These are phyloP conservation scores for Drosophila heteroneura DNA, from an alignment of 2,888 invertebrate species.

Conservation along the genomic window DNA sequence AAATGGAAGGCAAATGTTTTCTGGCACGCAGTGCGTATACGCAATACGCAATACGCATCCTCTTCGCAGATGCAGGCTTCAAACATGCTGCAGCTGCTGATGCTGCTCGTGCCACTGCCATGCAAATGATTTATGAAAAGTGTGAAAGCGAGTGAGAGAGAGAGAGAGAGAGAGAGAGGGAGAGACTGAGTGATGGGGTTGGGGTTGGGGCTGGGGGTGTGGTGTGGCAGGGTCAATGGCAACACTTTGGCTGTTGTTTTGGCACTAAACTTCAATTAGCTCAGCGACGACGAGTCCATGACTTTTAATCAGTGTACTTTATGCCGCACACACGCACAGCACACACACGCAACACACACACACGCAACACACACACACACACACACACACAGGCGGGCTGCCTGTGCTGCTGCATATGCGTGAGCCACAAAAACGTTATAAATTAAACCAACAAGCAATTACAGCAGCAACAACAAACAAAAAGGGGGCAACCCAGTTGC, in stretches of 20 bases:
- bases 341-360: constrained; percentile 26
- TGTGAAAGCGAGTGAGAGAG: neutral
- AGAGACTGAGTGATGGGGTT: neutral
- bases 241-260: constrained; percentile 51
- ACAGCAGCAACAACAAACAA: constrained; percentile 53
- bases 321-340: constrained; percentile 46
- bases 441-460: constrained; percentile 75
- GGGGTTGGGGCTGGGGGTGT: neutral
- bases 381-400: constrained; percentile 2
- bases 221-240: constrained; percentile 57
- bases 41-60: constrained; percentile 10
- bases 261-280: constrained; percentile 78
- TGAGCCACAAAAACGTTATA: constrained; percentile 51
- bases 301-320: constrained; percentile 78
- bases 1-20: neutral
- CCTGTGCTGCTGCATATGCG: neutral
- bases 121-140: constrained; percentile 56
- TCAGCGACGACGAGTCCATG: constrained; percentile 68
- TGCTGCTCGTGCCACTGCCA: constrained; percentile 33
- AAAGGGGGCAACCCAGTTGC: constrained; percentile 41
- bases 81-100: constrained; percentile 15
- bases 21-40: constrained; percentile 13
- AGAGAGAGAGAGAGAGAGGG: neutral
- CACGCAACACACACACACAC: constrained; percentile 33
- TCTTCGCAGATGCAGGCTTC: constrained; percentile 11